Percentiles rank a stretch among this genome's conserved stretches.
Evolutionary conservation across 92 coral and sea anemone genomes (phyloP).

Genomic region (Palythoa caribaeorum): DNA sequence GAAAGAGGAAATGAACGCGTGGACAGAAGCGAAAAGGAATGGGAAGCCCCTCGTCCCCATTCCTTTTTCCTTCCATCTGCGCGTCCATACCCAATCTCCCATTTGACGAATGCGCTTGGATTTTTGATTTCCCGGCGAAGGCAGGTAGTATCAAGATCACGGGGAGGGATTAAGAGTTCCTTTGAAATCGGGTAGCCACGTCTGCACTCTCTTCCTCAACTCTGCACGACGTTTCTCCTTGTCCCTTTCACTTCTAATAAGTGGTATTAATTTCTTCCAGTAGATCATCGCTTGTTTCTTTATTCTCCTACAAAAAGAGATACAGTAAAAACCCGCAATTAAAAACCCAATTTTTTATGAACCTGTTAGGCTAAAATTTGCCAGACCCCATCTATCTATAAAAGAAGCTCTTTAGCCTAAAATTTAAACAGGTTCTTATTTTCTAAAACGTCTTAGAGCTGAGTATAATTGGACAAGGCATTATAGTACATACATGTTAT

Average conservation of each 20-base stretch:
- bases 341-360: no score
- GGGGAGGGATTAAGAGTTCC: conserved; percentile 63
- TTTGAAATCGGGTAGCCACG: conserved; percentile 95
- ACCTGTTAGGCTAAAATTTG: neutral
- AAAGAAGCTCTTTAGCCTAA: no score
- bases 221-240: conserved; percentile 81
- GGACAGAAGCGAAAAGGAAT: no score
- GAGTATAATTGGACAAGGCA: no score
- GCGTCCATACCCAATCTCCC: conserved; percentile 63
- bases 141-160: neutral
- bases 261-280: conserved; percentile 95
- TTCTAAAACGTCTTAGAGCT: no score
- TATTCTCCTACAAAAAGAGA: conserved; percentile 75
- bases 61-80: conserved; percentile 86
- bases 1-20: no score
- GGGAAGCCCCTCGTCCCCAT: no score
- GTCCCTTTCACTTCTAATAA: conserved; percentile 69
- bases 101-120: no score
- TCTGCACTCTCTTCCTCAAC: conserved; percentile 86
- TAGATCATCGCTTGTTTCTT: conserved; percentile 80
- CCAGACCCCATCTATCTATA: neutral
- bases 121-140: no score
- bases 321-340: neutral
- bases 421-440: no score
- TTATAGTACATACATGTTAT: no score